Evolutionary conservation across 1,140 invertebrate species (phyloP).

Genomic region (Druon quercuslanigerum): DNA sequence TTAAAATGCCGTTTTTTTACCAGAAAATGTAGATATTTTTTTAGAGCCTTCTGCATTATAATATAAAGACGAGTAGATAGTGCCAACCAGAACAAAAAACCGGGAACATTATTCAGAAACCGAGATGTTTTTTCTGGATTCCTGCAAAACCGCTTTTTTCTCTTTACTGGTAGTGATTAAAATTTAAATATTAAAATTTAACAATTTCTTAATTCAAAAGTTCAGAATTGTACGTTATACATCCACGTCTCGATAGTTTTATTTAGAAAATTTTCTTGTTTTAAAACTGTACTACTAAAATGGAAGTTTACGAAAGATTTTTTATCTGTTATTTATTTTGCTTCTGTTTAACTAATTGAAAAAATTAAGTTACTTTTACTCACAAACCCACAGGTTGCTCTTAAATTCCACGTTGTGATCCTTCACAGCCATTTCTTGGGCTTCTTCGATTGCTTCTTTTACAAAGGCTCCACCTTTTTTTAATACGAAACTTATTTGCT

Average conservation of each 20-base stretch:
- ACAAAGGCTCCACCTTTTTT: slow-evolving; percentile 90
- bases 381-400: slow-evolving; percentile 97
- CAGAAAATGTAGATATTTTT: too few relatives aligned
- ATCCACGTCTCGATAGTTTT: too few relatives aligned
- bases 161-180: neutral
- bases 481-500: slow-evolving; percentile 88
- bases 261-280: too few relatives aligned
- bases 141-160: neutral
- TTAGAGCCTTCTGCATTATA: neutral
- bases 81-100: neutral
- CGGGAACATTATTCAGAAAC: too few relatives aligned
- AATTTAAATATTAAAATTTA: too few relatives aligned
- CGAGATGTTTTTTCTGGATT: neutral
- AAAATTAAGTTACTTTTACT: slow-evolving; percentile 75
- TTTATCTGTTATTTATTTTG: too few relatives aligned
- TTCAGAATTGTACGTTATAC: too few relatives aligned
- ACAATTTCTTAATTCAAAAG: too few relatives aligned
- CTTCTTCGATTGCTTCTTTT: slow-evolving; percentile 90
- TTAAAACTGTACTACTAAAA: too few relatives aligned
- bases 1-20: too few relatives aligned
- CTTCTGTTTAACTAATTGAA: neutral
- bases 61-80: neutral
- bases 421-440: slow-evolving; percentile 89
- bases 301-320: neutral
- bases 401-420: slow-evolving; percentile 96